A percentile compares a stretch with the other conserved stretches of the same genome.
phyloP scores from a whole-genome alignment of 1,140 invertebrate species.

The Adelges cooleyi region DNA sequence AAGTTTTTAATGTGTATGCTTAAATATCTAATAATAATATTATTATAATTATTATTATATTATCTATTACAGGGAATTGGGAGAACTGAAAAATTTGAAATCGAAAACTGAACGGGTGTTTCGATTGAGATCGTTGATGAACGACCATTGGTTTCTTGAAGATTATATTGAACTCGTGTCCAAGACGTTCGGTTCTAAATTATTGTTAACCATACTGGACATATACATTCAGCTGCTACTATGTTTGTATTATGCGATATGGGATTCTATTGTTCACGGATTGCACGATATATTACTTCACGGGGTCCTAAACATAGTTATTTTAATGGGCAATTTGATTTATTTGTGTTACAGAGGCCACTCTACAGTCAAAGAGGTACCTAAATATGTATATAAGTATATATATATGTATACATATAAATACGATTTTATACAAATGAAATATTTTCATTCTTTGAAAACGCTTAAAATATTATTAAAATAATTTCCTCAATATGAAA shows the following conservation, averaged over 20 bases:
- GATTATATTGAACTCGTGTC: conserved; percentile 15
- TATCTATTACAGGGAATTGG: neutral
- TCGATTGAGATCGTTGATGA: conserved; percentile 4
- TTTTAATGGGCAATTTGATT: conserved; percentile 8
- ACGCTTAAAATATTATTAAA: neutral
- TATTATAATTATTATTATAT: too few species aligned
- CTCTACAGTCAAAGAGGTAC: conserved; percentile 12
- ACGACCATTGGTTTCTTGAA: conserved; percentile 24
- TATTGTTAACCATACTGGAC: conserved; percentile 25
- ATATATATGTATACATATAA: neutral
- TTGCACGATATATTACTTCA: neutral
- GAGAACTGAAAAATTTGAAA: neutral
- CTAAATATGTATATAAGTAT: neutral
- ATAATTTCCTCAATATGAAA: neutral
- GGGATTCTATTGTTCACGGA: conserved; percentile 20
- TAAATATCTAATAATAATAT: too few species aligned
- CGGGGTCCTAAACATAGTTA: conserved; percentile 8
- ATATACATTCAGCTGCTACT: conserved; percentile 27
- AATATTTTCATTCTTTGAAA: neutral
- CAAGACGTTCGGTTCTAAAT: neutral
- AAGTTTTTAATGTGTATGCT: too few species aligned
- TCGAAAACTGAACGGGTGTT: conserved; percentile 7
- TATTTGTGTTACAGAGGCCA: conserved; percentile 27
- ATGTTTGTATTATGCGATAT: conserved; percentile 21
- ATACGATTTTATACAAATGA: neutral